These are phyloP conservation scores for Pelecanoides urinatrix DNA, from an alignment of 2,113 vertebrate species.

Conservation along the genomic window DNA sequence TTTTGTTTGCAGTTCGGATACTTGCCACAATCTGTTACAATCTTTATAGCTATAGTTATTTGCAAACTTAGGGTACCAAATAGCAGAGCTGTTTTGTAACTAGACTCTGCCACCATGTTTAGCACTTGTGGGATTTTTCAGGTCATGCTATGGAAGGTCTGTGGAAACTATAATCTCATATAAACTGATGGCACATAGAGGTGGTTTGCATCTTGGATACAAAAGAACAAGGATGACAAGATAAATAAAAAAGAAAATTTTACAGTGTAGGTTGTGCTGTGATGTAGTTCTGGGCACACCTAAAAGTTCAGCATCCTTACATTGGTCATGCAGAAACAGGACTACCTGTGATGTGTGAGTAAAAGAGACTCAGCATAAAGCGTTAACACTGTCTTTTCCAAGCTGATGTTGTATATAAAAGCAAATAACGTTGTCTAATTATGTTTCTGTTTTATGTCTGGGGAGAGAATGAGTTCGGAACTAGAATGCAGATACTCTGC, in stretches of 20 bases:
- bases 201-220: not conserved
- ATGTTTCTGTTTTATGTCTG: conserved; percentile 55
- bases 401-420: conserved; percentile 36
- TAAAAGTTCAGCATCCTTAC: conserved; percentile 24
- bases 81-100: not conserved
- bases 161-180: not conserved
- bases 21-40: not conserved
- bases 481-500: conserved; percentile 41
- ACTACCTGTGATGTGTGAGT: conserved; percentile 41
- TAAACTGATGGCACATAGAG: not conserved
- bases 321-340: conserved; percentile 24
- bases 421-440: conserved; percentile 7
- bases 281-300: conserved; percentile 1
- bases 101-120: not conserved
- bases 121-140: not conserved
- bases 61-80: not conserved
- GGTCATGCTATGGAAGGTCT: not conserved
- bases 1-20: not conserved
- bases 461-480: conserved; percentile 49
- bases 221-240: not conserved
- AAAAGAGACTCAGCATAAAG: conserved; percentile 63
- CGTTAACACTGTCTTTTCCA: conserved; percentile 24
- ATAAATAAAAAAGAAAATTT: not conserved
- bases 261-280: not conserved
- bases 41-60: not conserved